These are phyloP conservation scores for Tachypleus tridentatus DNA, from an alignment of 1,140 invertebrate species.

Conservation along the genomic window DNA sequence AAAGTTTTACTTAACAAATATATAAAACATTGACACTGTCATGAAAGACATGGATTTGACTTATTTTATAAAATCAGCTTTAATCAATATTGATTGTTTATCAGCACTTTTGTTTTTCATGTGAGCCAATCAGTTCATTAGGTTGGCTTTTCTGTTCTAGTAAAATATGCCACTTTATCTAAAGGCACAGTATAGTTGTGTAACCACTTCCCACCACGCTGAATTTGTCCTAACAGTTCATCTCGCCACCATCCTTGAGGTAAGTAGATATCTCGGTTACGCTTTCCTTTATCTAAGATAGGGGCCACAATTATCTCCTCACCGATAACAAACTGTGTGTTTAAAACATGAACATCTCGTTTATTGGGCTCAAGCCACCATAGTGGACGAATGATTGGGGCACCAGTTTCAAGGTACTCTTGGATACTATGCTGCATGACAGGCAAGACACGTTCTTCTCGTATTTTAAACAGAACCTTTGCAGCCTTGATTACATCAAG, in stretches of 20 bases:
- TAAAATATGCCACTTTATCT: conserved; percentile 69
- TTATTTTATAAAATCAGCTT: too few species aligned
- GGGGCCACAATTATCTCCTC: conserved; percentile 85
- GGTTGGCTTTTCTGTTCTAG: conserved; percentile 9
- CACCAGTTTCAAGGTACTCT: conserved; percentile 55
- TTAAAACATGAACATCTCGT: conserved; percentile 56
- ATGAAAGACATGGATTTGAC: too few species aligned
- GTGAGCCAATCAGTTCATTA: neutral
- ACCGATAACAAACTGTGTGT: conserved; percentile 81
- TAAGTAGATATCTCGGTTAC: conserved; percentile 60
- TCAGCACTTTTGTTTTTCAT: too few species aligned
- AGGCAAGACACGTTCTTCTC: conserved; percentile 25
- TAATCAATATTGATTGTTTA: too few species aligned
- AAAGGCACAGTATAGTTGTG: conserved; percentile 68
- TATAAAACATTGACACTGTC: too few species aligned
- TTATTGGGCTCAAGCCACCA: conserved; percentile 84
- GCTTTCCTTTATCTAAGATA: conserved; percentile 53
- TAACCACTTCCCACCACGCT: conserved; percentile 78
- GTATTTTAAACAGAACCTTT: conserved; percentile 56
- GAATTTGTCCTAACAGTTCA: conserved; percentile 65
- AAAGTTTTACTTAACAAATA: too few species aligned
- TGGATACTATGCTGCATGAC: conserved; percentile 38
- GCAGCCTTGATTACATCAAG: conserved; percentile 58
- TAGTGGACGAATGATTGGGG: conserved; percentile 73
- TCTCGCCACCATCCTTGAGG: conserved; percentile 81